These are phyloP conservation scores for Tetraodon nigroviridis DNA, from an alignment of 2,113 vertebrate genomes.

Conservation along the genomic window DNA sequence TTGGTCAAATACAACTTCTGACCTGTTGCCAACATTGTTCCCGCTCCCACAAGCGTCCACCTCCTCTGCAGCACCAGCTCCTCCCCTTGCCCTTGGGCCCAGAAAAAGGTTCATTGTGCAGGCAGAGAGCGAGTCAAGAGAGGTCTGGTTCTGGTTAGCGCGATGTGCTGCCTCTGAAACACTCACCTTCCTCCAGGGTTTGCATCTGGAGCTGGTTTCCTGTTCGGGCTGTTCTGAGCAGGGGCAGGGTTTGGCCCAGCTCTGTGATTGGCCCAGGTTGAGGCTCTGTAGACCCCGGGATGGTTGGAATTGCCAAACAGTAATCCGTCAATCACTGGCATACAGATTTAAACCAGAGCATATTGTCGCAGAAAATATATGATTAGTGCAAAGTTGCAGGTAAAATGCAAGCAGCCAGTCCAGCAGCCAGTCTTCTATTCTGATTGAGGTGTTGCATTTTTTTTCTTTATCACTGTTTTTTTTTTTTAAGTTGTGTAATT, in stretches of 20 bases:
- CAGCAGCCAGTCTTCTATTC: constrained; percentile 18
- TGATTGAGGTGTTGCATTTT: constrained; percentile 8
- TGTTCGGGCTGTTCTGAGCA: constrained; percentile 59
- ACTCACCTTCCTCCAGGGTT: constrained; percentile 75
- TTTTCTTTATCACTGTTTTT: constrained; percentile 14
- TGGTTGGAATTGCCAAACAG: constrained; percentile 55
- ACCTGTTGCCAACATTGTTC: constrained; percentile 63
- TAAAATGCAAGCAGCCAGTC: constrained; percentile 11
- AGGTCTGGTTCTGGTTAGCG: constrained; percentile 74
- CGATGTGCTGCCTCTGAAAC: constrained; percentile 64
- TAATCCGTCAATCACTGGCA: constrained; percentile 65
- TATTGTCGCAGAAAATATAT: constrained; percentile 2
- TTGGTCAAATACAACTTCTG: constrained; percentile 38
- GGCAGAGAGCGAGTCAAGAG: constrained; percentile 39
- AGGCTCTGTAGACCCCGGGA: constrained; percentile 56
- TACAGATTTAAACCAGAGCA: constrained; percentile 51
- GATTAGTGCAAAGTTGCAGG: constrained; percentile 40
- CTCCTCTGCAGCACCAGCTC: constrained; percentile 25
- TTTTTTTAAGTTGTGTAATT: constrained; percentile 21
- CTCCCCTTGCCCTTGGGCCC: constrained; percentile 49
- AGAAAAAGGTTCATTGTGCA: constrained; percentile 76
- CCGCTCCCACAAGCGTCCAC: constrained; percentile 44
- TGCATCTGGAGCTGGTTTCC: constrained; percentile 82
- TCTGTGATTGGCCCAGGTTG: constrained; percentile 65
- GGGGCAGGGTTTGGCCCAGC: constrained; percentile 63